phyloP scores from a whole-genome alignment of 2,888 invertebrate species.

The Galeopsomyia nigrocyanea region DNA sequence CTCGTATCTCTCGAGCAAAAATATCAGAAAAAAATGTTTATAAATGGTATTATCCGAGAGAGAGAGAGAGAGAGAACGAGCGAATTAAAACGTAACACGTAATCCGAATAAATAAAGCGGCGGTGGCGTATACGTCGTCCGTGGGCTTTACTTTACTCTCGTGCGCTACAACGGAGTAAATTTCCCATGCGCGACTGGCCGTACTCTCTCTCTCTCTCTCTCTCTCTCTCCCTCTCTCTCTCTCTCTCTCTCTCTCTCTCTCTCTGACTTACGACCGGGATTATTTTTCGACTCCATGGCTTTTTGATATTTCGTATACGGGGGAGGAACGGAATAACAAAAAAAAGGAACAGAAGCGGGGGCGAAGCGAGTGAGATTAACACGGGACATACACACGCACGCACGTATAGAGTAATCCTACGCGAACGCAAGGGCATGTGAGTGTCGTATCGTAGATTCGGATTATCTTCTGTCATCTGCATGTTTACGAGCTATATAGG shows the following conservation, averaged over 20 bases:
- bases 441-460: slow-evolving; percentile 58
- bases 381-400: neutral
- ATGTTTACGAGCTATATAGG: slow-evolving; percentile 60
- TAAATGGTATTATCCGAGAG: no score
- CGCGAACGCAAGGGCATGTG: slow-evolving; percentile 49
- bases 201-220: no score
- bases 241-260: no score
- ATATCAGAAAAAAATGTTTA: neutral
- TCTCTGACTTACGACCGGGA: slow-evolving; percentile 25
- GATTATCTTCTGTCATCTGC: slow-evolving; percentile 67
- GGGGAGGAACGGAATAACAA: neutral
- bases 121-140: no score
- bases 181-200: slow-evolving; percentile 14
- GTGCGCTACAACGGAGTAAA: slow-evolving; percentile 15
- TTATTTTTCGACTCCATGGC: slow-evolving; percentile 36
- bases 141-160: no score
- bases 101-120: slow-evolving; percentile 16
- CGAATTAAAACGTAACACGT: slow-evolving; percentile 40
- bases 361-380: neutral
- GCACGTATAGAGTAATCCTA: slow-evolving; percentile 59
- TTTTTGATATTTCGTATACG: slow-evolving; percentile 35
- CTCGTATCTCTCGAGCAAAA: neutral
- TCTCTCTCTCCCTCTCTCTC: no score
- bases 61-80: no score
- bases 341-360: slow-evolving; percentile 3